Base-by-base conservation (phyloP, 1,140 invertebrate species). In the Heliconius congener region DNA sequence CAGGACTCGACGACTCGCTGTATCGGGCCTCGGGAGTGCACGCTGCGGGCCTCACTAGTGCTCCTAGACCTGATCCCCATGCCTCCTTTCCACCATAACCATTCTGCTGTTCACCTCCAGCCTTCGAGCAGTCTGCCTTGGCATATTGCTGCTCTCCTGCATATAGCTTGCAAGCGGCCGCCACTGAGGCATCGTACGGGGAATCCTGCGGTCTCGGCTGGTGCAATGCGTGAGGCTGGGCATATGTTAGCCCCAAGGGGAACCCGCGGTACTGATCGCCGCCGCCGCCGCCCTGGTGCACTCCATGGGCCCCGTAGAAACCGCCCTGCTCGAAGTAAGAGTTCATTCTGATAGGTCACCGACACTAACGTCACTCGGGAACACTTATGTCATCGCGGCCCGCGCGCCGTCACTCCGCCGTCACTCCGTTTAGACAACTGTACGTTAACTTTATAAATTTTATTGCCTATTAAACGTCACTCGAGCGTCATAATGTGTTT, bases 251-350 rank as follows among this genome's bases (percentile, higher is more conserved):
- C 57, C 97, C 97, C 74, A 98, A 95, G 9, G 98, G 98, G 85
- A 97, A 97, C 42, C 96, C 96, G 85, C 98, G 96, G 94, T 98
- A 98, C 86, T 97, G 97, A 83, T 96, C 96, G 11, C 96, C 96
- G 57, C 96, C 96, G 23, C 96, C 95, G 70, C 96, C 95, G 72
- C 96, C 95, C 81, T 96, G 95, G 88, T 97, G 96, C 90, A 98
- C 97, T 86, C 97, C 97, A 94, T 98, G 98, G 85, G 97, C 96
- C 79, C 98, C 98, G 95, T 98, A 98, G 96, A 98, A 98, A 93
- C 98, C 98, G 94, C 97, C 97, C 95, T 98, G 98, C 95, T 98
- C 98, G 94, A 98, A 99, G 95, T 98, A 99, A 89, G 98, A 98
- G 96, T 98, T 98, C 98, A 98, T 99, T 95, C 95, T 96, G 93